Conservation (phyloP, 2,888 invertebrate genomes). For the Anarsia innoxiella region DNA sequence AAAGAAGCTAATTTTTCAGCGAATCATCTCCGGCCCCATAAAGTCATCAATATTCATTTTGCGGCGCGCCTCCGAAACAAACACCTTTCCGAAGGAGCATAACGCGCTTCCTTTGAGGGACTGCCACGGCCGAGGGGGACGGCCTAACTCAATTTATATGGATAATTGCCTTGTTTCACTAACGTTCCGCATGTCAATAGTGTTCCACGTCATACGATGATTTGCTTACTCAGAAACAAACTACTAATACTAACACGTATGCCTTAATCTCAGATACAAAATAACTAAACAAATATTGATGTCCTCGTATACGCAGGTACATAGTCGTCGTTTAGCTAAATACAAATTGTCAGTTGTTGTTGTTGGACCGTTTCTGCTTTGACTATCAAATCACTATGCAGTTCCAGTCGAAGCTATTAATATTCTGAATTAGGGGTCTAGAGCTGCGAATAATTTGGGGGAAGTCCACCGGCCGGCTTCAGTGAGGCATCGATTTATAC, state of each 20-base stretch:
- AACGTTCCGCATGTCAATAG: conserved; percentile 20
- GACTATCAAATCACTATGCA: conserved; percentile 40
- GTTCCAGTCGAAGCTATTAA: conserved; percentile 38
- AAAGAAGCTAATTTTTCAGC: conserved; percentile 74
- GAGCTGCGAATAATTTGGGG: conserved; percentile 40
- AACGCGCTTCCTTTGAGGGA: conserved; percentile 60
- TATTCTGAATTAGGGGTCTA: conserved; percentile 39
- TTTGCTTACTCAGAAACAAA: too few relatives aligned
- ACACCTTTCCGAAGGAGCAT: conserved; percentile 61
- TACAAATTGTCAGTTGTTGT: too few relatives aligned
- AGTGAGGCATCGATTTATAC: conserved; percentile 9
- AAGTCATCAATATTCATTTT: conserved; percentile 75
- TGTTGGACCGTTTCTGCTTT: too few relatives aligned
- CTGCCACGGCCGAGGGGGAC: conserved; percentile 34
- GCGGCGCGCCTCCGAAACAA: conserved; percentile 69
- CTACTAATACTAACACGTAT: too few relatives aligned
- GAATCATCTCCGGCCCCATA: conserved; percentile 70
- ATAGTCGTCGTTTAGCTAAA: too few relatives aligned
- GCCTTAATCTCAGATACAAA: too few relatives aligned
- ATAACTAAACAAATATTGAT: too few relatives aligned
- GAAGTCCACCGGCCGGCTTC: conserved; percentile 26
- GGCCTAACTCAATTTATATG: conserved; percentile 63
- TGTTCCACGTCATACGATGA: too few relatives aligned
- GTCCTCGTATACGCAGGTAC: too few relatives aligned
- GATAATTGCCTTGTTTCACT: conserved; percentile 67